phyloP scores from a whole-genome alignment of 2,113 vertebrate species.

The Oreotrochilus melanogaster region DNA sequence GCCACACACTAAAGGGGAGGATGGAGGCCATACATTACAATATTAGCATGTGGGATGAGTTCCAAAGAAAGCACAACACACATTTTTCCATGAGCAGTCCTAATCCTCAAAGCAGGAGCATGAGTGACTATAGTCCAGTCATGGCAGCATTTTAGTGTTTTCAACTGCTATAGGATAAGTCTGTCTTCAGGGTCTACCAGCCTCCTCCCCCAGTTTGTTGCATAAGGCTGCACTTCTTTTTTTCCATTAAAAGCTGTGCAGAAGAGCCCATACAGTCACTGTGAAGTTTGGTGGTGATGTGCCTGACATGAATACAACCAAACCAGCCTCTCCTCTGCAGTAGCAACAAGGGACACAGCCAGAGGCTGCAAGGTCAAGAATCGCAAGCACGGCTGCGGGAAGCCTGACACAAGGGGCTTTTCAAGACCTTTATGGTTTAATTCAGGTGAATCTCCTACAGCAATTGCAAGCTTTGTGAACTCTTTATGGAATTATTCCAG shows the following conservation, averaged over 20 bases:
- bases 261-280: neutral
- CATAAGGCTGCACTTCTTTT: neutral
- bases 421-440: neutral
- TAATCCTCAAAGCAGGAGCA: constrained; percentile 34
- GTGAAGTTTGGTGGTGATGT: neutral
- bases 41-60: neutral
- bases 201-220: neutral
- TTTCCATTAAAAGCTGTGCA: neutral
- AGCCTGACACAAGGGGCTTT: neutral
- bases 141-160: neutral
- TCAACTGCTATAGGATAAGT: neutral
- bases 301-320: neutral
- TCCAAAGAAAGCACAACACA: constrained; percentile 52
- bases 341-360: neutral
- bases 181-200: neutral
- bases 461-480: neutral
- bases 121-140: neutral
- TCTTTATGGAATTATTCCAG: neutral
- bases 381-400: accelerated
- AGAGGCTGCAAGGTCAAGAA: neutral
- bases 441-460: neutral
- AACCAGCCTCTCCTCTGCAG: neutral
- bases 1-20: constrained; percentile 13
- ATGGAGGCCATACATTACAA: constrained; percentile 43
- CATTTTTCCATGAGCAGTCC: constrained; percentile 28